Evolutionary conservation across 2,888 invertebrate genomes (phyloP).

Genomic region (Scaptodrosophila latifasciaeformis): DNA sequence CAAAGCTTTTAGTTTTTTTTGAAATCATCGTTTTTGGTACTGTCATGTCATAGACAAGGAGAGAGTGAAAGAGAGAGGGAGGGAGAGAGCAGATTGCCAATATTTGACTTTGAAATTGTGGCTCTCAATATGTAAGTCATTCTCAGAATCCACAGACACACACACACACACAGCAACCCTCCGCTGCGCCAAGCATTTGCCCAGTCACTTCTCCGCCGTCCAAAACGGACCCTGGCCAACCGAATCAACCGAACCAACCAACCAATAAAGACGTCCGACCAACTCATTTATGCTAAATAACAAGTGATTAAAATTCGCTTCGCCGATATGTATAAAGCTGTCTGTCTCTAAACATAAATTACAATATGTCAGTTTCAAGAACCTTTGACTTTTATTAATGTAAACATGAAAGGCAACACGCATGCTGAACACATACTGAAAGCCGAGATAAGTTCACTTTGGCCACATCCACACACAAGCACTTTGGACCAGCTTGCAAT

Average conservation of each 20-base stretch:
- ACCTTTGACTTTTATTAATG: slow-evolving; percentile 69
- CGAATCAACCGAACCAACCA: neutral
- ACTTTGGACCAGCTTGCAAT: slow-evolving; percentile 7
- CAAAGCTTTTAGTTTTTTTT: slow-evolving; percentile 57
- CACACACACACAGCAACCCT: no score
- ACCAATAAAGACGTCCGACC: slow-evolving; percentile 34
- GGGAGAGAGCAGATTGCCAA: no score
- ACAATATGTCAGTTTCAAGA: slow-evolving; percentile 69
- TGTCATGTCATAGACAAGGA: no score
- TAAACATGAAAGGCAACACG: slow-evolving; percentile 69
- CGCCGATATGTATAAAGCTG: slow-evolving; percentile 68
- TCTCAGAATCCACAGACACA: no score
- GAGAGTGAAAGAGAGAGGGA: no score
- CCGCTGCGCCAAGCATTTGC: no score
- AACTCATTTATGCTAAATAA: slow-evolving; percentile 67
- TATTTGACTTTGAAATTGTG: no score
- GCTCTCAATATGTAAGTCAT: no score
- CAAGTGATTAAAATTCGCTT: slow-evolving; percentile 66
- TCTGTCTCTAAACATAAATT: slow-evolving; percentile 69
- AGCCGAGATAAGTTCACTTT: slow-evolving; percentile 52
- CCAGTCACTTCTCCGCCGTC: no score
- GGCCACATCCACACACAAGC: slow-evolving; percentile 12
- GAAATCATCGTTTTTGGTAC: slow-evolving; percentile 32
- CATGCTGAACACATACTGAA: slow-evolving; percentile 59
- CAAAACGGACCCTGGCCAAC: neutral